Percentiles rank a stretch among this genome's conserved stretches.
These are phyloP conservation scores for Oceanodroma leucorhoa DNA, from an alignment of 2,797 vertebrate genomes.

Conservation along the genomic window DNA sequence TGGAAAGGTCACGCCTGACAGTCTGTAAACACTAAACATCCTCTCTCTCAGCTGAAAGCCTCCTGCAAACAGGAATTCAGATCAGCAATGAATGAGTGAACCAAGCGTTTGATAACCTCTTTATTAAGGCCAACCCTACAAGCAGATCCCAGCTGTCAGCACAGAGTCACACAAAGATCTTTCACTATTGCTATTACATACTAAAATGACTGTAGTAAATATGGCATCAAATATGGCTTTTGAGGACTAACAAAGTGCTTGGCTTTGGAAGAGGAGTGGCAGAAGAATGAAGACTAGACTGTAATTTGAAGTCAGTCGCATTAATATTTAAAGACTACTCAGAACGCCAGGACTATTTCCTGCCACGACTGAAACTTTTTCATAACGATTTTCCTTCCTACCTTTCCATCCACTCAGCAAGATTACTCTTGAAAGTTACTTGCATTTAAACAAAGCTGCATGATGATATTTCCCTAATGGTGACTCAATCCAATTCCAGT, in stretches of 20 bases:
- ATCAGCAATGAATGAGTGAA: not conserved
- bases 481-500: slow-evolving; percentile 39
- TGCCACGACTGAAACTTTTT: not conserved
- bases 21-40: not conserved
- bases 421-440: not conserved
- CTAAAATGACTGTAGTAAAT: not conserved
- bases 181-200: not conserved
- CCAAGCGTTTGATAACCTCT: not conserved
- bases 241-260: not conserved
- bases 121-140: rapidly evolving
- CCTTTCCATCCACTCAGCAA: slow-evolving; percentile 41
- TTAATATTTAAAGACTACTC: slow-evolving; percentile 29
- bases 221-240: not conserved
- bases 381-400: slow-evolving; percentile 19
- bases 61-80: not conserved
- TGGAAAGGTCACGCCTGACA: slow-evolving; percentile 25
- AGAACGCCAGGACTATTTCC: not conserved
- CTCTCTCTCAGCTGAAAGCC: not conserved
- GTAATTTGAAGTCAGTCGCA: not conserved
- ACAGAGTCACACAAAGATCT: not conserved
- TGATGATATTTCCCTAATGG: not conserved
- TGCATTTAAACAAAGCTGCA: not conserved
- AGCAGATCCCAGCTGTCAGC: not conserved
- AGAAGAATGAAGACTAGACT: not conserved
- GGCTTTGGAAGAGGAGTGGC: not conserved